These are phyloP conservation scores for Maniola jurtina DNA, from an alignment of 1,140 invertebrate genomes.

Conservation along the genomic window DNA sequence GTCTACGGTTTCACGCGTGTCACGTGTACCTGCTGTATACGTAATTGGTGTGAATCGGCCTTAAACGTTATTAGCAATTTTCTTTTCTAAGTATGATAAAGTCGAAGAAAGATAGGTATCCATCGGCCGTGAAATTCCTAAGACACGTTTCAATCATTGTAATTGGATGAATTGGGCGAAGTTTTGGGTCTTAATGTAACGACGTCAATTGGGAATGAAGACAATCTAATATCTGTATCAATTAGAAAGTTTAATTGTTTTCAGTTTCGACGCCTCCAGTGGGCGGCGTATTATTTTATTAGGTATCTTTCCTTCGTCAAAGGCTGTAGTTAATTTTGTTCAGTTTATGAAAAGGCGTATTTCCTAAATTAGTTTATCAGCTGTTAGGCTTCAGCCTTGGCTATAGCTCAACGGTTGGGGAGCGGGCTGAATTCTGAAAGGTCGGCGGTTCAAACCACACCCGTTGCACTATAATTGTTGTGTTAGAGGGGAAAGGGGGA, in stretches of 20 bases:
- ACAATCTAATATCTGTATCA: constrained; percentile 20
- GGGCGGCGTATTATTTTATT: neutral
- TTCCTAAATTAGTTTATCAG: too few relatives aligned
- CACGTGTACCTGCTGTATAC: too few relatives aligned
- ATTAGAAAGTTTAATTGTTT: constrained; percentile 16
- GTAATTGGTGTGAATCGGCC: too few relatives aligned
- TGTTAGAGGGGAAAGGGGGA: too few relatives aligned
- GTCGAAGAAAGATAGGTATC: neutral
- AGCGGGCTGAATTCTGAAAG: too few relatives aligned
- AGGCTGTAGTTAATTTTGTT: neutral
- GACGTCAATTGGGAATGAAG: constrained; percentile 5
- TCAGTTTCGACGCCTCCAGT: neutral
- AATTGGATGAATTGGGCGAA: constrained; percentile 12
- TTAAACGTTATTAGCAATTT: too few relatives aligned
- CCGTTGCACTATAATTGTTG: too few relatives aligned
- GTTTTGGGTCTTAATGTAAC: constrained; percentile 7
- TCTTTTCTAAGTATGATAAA: neutral
- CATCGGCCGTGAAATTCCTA: constrained; percentile 3
- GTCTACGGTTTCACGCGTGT: too few relatives aligned
- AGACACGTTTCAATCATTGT: constrained; percentile 11
- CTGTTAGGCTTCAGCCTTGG: too few relatives aligned
- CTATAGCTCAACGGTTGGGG: too few relatives aligned
- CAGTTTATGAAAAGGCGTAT: too few relatives aligned
- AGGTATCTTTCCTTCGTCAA: neutral
- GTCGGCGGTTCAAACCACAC: too few relatives aligned